Percentiles rank a stretch among this genome's conserved stretches.
Evolutionary conservation across 2,113 vertebrate genomes (phyloP).

Genomic region (Plecotus auritus): DNA sequence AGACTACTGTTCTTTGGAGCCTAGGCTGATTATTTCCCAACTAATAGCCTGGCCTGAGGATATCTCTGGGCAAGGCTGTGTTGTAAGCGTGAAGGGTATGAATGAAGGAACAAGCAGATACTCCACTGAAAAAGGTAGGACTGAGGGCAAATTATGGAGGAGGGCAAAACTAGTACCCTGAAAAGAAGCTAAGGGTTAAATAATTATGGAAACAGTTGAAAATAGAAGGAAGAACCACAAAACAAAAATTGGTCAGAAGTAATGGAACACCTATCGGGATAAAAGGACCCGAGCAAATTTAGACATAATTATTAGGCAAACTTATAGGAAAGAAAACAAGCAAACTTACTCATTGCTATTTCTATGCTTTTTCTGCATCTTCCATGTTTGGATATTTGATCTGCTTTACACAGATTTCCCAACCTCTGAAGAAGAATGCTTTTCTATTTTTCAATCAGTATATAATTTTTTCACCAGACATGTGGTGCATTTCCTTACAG

Average conservation of each 20-base stretch:
- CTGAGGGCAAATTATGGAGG: background rate
- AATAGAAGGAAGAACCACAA: background rate
- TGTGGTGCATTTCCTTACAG: background rate
- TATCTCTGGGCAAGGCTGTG: background rate
- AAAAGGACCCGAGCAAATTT: background rate
- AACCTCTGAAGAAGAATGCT: background rate
- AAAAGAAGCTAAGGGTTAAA: background rate
- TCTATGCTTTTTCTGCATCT: background rate
- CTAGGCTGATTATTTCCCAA: background rate
- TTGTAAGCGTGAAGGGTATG: background rate
- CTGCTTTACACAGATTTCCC: background rate
- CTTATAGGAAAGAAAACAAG: background rate
- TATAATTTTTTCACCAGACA: background rate
- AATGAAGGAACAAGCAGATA: background rate
- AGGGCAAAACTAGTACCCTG: background rate
- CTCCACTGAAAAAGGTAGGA: background rate
- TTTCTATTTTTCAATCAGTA: background rate
- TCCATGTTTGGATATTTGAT: background rate
- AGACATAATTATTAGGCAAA: background rate
- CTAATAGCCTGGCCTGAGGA: background rate
- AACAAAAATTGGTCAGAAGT: background rate
- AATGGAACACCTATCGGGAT: background rate
- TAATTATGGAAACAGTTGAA: background rate
- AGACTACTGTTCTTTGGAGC: background rate
- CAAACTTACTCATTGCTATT: background rate